Conservation (phyloP, 1,140 invertebrate genomes). For the Campoletis sonorensis region DNA sequence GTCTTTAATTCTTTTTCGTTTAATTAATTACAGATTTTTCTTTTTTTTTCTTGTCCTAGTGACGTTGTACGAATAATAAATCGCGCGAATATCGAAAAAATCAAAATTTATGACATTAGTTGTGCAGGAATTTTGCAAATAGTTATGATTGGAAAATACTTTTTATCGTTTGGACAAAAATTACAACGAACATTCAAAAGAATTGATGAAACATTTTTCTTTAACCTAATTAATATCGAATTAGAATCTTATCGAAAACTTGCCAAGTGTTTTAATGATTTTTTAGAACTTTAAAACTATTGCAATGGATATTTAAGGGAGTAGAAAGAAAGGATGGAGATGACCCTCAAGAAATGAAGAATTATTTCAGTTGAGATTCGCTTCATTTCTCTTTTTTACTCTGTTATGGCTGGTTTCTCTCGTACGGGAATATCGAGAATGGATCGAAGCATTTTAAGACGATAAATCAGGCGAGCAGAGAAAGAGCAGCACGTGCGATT, state of each 20-base stretch:
- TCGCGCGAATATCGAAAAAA: too few species aligned
- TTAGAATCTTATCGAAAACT: not conserved
- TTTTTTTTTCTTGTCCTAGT: not conserved
- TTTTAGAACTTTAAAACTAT: not conserved
- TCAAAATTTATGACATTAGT: too few species aligned
- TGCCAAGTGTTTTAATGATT: not conserved
- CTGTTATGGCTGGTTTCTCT: not conserved
- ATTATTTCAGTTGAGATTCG: not conserved
- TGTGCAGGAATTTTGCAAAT: too few species aligned
- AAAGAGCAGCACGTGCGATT: conserved; percentile 26
- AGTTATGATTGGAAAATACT: too few species aligned
- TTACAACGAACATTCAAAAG: too few species aligned
- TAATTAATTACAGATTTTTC: not conserved
- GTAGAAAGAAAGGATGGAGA: not conserved
- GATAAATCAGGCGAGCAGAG: conserved; percentile 38
- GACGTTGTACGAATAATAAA: too few species aligned
- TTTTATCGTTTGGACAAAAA: too few species aligned
- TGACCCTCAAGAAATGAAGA: not conserved
- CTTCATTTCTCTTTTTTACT: not conserved
- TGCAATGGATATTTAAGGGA: not conserved
- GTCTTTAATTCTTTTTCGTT: too few species aligned
- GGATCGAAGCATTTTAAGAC: conserved; percentile 32
- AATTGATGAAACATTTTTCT: too few species aligned
- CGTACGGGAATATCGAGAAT: conserved; percentile 35
- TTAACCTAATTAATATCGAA: not conserved